A percentile compares a stretch with the other conserved stretches of the same genome.
Evolutionary conservation across 2,888 invertebrate species (phyloP).

Genomic region (Mamestra brassicae): DNA sequence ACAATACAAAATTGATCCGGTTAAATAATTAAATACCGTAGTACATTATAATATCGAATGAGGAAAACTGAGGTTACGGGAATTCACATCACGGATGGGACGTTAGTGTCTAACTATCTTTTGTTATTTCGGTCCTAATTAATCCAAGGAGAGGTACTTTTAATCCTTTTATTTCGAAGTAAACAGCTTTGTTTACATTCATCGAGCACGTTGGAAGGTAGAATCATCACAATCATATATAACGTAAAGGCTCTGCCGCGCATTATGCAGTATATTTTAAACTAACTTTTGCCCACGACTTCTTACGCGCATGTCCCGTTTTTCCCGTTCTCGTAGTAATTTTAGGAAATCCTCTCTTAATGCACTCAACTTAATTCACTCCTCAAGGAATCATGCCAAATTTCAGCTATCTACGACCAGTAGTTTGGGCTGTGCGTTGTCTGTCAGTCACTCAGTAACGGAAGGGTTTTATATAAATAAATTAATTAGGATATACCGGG

Average conservation of each 20-base stretch:
- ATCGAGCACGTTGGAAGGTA: not conserved
- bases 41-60: conserved; percentile 18
- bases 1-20: conserved; percentile 9
- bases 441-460: too few relatives aligned
- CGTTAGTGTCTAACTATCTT: not conserved
- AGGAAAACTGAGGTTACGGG: conserved; percentile 58
- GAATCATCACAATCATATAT: not conserved
- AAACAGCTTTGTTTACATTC: conserved; percentile 42
- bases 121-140: conserved; percentile 50
- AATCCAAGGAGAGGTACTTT: conserved; percentile 18
- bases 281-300: too few relatives aligned
- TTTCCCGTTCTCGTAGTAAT: too few relatives aligned
- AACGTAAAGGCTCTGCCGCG: not conserved
- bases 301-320: too few relatives aligned
- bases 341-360: too few relatives aligned
- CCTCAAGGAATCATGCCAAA: too few relatives aligned
- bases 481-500: not conserved
- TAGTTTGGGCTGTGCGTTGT: too few relatives aligned
- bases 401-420: too few relatives aligned
- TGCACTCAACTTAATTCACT: too few relatives aligned
- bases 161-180: conserved; percentile 16
- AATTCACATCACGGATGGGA: conserved; percentile 34
- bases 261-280: conserved; percentile 1
- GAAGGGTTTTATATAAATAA: too few relatives aligned
- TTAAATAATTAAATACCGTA: conserved; percentile 8